These are phyloP conservation scores for Pristionchus japonicus DNA, from an alignment of 2,888 invertebrate species.

Conservation along the genomic window DNA sequence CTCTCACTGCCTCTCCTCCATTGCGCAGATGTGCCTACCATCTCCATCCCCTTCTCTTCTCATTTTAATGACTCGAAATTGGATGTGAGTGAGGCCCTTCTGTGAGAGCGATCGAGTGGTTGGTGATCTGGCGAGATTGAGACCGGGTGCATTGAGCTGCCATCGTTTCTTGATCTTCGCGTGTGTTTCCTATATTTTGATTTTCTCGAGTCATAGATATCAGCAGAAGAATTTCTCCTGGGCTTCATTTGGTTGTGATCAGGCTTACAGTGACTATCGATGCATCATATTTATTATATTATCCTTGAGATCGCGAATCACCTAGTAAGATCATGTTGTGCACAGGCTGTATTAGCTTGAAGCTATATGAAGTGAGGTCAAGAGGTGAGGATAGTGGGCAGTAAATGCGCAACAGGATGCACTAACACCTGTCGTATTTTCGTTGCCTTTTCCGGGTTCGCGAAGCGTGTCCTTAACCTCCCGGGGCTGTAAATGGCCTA, in stretches of 20 bases:
- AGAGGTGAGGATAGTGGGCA: background rate
- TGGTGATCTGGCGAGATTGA: too few relatives aligned
- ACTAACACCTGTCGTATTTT: conserved; percentile 21
- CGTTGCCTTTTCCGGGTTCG: background rate
- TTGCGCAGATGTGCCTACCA: conserved; percentile 28
- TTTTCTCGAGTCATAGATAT: too few relatives aligned
- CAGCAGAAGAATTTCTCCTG: too few relatives aligned
- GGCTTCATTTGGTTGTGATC: too few relatives aligned
- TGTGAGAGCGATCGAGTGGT: too few relatives aligned
- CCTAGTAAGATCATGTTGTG: background rate
- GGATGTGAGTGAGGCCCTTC: background rate
- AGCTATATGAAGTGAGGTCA: background rate
- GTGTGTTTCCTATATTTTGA: too few relatives aligned
- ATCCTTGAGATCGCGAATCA: too few relatives aligned
- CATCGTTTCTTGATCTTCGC: too few relatives aligned
- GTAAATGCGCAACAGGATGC: background rate
- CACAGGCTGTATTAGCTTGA: background rate
- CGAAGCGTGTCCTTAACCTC: background rate
- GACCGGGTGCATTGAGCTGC: too few relatives aligned
- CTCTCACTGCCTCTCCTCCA: background rate
- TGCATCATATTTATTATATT: too few relatives aligned
- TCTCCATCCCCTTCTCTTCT: background rate
- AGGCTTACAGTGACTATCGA: too few relatives aligned
- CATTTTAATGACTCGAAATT: conserved; percentile 31
- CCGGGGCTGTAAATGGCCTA: background rate